Percentiles rank a stretch among this genome's conserved stretches.
Evolutionary conservation across 2,888 invertebrate genomes (phyloP).

Genomic region (Mayetiola destructor): DNA sequence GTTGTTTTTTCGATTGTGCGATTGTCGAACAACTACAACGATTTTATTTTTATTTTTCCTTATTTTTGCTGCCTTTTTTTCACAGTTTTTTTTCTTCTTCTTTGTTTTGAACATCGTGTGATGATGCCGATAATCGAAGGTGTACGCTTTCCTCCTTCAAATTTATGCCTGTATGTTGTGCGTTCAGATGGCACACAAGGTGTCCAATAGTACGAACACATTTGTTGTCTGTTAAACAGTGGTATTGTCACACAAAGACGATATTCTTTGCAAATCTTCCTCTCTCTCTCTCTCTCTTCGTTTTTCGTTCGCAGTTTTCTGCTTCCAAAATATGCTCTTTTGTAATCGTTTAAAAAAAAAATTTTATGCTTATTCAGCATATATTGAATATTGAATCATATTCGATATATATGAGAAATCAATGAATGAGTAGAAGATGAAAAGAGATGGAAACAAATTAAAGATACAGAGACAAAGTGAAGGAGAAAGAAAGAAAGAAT

Average conservation of each 20-base stretch:
- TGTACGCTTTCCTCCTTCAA: background rate
- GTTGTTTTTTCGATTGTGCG: no score
- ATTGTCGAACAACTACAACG: no score
- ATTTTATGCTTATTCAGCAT: background rate
- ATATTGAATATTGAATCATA: no score
- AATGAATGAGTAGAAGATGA: no score
- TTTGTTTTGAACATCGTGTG: background rate
- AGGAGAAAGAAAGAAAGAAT: no score
- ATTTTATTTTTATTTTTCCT: no score
- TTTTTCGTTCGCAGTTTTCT: no score
- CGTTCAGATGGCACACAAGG: constrained; percentile 8
- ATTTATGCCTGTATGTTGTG: background rate
- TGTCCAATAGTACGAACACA: background rate
- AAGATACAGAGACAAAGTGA: no score
- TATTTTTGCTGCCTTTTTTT: background rate
- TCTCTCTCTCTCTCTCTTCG: no score
- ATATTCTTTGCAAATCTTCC: constrained; percentile 2
- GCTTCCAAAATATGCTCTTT: background rate
- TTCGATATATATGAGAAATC: no score
- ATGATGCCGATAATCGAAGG: background rate
- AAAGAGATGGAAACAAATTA: no score
- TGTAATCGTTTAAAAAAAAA: background rate
- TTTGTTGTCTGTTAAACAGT: background rate
- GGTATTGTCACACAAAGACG: background rate
- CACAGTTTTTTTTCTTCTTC: no score